Evolutionary conservation across 2,113 vertebrate genomes (phyloP).

Genomic region (Australoheros scitulus): DNA sequence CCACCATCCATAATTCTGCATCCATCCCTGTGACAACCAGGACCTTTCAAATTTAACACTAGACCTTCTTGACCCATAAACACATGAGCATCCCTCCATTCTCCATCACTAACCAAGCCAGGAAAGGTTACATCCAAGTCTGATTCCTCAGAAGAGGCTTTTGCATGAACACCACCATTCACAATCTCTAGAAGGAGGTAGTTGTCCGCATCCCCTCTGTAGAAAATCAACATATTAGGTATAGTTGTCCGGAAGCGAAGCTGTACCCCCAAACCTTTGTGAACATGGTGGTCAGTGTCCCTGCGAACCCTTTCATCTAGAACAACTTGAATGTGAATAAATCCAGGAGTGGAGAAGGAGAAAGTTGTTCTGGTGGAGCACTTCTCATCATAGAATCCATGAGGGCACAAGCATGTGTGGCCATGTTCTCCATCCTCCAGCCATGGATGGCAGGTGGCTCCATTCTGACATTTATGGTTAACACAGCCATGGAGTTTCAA

Average conservation of each 20-base stretch:
- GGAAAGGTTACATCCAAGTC: slow-evolving; percentile 57
- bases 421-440: slow-evolving; percentile 79
- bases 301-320: slow-evolving; percentile 60
- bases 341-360: slow-evolving; percentile 83
- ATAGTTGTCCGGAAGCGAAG: slow-evolving; percentile 89
- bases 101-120: slow-evolving; percentile 82
- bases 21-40: slow-evolving; percentile 72
- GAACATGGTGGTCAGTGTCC: slow-evolving; percentile 23
- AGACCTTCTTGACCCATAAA: slow-evolving; percentile 64
- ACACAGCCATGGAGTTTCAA: slow-evolving; percentile 86
- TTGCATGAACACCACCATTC: slow-evolving; percentile 75
- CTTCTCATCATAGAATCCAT: slow-evolving; percentile 84
- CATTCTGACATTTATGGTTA: slow-evolving; percentile 84
- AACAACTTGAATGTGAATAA: slow-evolving; percentile 75
- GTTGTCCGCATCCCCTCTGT: slow-evolving; percentile 71
- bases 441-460: slow-evolving; percentile 86
- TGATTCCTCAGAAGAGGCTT: slow-evolving; percentile 60
- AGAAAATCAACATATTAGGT: slow-evolving; percentile 81
- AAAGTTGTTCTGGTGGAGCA: slow-evolving; percentile 92
- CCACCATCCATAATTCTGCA: slow-evolving; percentile 71
- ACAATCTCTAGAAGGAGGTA: slow-evolving; percentile 84
- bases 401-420: slow-evolving; percentile 85
- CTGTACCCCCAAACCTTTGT: slow-evolving; percentile 54
- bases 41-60: slow-evolving; percentile 76
- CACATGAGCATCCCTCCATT: slow-evolving; percentile 82